Percentiles rank a stretch among this genome's conserved stretches.
These are phyloP conservation scores for Cnemophilus loriae DNA, from an alignment of 2,113 vertebrate genomes.

Conservation along the genomic window DNA sequence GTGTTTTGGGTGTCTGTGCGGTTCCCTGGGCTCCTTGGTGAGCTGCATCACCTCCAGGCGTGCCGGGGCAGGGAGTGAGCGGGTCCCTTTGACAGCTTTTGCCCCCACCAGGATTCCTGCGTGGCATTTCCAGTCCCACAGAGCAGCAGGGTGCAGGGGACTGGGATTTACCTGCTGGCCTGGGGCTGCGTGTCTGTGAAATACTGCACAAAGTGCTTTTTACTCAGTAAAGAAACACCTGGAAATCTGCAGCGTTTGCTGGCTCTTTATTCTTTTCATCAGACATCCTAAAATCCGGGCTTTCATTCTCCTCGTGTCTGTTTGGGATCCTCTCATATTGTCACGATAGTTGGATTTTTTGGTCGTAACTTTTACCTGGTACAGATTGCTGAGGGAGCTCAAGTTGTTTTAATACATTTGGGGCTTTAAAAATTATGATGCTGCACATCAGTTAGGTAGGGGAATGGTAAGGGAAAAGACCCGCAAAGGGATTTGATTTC, in stretches of 20 bases:
- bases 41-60: neutral
- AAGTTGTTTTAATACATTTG: neutral
- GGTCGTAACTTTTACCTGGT: neutral
- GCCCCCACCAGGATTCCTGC: neutral
- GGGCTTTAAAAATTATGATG: neutral
- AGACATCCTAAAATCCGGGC: neutral
- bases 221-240: neutral
- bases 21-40: neutral
- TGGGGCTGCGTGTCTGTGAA: neutral
- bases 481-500: neutral
- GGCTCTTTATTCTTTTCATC: neutral
- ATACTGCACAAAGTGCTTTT: neutral
- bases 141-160: neutral
- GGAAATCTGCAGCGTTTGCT: neutral
- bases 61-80: neutral
- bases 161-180: neutral
- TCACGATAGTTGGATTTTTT: neutral
- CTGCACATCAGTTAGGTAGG: neutral
- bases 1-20: neutral
- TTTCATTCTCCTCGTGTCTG: neutral
- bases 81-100: neutral
- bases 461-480: neutral
- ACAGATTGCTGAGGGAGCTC: neutral
- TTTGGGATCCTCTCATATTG: neutral
- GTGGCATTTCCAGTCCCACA: neutral